phyloP scores from a whole-genome alignment of 2,797 vertebrate species.

The Capromys pilorides region DNA sequence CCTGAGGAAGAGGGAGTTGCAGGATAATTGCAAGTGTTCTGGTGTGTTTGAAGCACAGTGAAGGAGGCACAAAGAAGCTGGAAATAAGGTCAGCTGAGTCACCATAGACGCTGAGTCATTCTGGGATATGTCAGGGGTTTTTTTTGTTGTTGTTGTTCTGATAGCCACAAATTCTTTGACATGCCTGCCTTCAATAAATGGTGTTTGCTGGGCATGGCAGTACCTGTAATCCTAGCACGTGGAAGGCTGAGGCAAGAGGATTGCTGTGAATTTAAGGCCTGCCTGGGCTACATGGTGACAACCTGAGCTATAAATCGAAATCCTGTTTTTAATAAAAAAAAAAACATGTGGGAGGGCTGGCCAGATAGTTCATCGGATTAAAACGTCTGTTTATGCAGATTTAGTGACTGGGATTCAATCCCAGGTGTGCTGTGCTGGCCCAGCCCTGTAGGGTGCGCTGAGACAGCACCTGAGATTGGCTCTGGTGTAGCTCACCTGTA shows the following conservation, averaged over 20 bases:
- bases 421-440: too few species aligned
- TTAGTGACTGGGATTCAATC: too few species aligned
- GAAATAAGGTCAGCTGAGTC: neutral
- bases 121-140: neutral
- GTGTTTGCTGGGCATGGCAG: neutral
- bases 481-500: too few species aligned
- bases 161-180: neutral
- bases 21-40: neutral
- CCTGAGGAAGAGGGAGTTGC: neutral
- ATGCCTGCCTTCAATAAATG: neutral
- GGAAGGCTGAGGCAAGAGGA: neutral
- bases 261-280: neutral
- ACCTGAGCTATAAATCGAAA: neutral
- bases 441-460: too few species aligned
- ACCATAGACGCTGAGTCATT: neutral
- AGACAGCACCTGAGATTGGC: too few species aligned
- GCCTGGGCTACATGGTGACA: neutral
- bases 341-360: too few species aligned
- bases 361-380: too few species aligned
- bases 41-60: neutral
- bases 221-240: neutral
- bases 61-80: conserved; percentile 9
- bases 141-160: neutral
- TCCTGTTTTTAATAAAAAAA: neutral
- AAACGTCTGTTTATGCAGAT: too few species aligned